Conservation (phyloP, 1,140 invertebrate species). For the Metopolophium dirhodum region DNA sequence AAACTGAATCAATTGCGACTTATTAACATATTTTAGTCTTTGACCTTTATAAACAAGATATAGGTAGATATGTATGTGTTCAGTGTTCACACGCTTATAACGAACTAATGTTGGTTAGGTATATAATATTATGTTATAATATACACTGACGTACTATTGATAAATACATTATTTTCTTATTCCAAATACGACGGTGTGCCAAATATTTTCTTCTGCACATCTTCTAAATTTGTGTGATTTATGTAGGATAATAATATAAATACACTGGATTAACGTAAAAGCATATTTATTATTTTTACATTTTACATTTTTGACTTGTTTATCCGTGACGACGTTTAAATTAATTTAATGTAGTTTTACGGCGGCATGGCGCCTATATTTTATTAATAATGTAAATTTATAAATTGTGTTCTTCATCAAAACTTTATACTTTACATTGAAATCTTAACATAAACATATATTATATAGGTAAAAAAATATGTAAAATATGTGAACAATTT, state of each 20-base stretch:
- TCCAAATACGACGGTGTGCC: neutral
- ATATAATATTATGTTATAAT: neutral
- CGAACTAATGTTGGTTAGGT: neutral
- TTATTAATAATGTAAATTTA: neutral
- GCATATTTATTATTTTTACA: neutral
- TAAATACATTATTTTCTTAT: neutral
- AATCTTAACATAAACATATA: too few species aligned
- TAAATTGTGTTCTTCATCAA: neutral
- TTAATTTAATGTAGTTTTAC: neutral
- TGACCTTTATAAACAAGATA: neutral
- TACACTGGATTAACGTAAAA: neutral
- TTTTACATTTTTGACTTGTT: neutral
- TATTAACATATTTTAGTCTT: neutral
- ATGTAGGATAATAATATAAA: neutral
- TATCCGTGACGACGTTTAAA: neutral
- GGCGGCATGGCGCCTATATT: neutral
- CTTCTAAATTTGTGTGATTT: neutral
- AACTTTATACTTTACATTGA: neutral
- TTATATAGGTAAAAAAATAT: too few species aligned
- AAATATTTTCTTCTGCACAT: neutral
- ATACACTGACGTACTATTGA: neutral
- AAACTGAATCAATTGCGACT: neutral
- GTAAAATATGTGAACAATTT: too few species aligned
- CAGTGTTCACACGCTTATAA: neutral
- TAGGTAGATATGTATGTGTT: neutral